These are phyloP conservation scores for Porites lutea DNA, from an alignment of 64 coral and sea anemone genomes.

Conservation along the genomic window DNA sequence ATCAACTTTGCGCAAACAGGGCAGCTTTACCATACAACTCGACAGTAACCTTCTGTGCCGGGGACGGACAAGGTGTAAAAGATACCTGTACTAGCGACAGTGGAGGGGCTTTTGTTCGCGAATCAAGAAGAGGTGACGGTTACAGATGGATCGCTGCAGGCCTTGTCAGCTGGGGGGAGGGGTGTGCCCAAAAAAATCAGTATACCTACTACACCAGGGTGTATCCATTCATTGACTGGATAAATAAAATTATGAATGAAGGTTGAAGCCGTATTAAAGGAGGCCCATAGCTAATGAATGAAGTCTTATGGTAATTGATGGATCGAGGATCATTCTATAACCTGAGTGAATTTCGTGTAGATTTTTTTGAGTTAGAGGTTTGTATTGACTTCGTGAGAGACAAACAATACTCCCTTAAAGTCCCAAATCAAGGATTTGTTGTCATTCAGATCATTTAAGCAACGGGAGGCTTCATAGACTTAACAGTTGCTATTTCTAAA, in stretches of 20 bases:
- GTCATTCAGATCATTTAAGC: no score
- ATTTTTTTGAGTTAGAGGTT: no score
- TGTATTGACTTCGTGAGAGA: no score
- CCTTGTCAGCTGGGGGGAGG: constrained; percentile 39
- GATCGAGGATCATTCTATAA: no score
- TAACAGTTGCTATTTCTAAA: no score
- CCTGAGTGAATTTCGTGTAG: no score
- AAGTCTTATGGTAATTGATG: no score
- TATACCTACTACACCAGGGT: neutral
- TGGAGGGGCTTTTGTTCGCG: constrained; percentile 60
- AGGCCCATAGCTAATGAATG: no score
- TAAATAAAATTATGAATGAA: constrained; percentile 16
- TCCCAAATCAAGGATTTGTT: no score
- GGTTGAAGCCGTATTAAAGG: no score
- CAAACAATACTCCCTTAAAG: no score
- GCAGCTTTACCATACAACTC: constrained; percentile 2
- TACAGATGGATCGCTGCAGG: constrained; percentile 22
- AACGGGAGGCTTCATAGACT: no score
- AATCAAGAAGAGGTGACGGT: neutral
- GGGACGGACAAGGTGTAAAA: constrained; percentile 51
- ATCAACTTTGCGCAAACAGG: constrained; percentile 20
- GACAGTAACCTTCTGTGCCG: constrained; percentile 51
- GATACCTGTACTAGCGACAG: constrained; percentile 56
- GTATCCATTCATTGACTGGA: constrained; percentile 33
- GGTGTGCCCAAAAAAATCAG: neutral